Evolutionary conservation across 2,113 vertebrate genomes (phyloP), one percentile per base, ranked within the genome.

Genomic region (Microcebus jonahi): DNA sequence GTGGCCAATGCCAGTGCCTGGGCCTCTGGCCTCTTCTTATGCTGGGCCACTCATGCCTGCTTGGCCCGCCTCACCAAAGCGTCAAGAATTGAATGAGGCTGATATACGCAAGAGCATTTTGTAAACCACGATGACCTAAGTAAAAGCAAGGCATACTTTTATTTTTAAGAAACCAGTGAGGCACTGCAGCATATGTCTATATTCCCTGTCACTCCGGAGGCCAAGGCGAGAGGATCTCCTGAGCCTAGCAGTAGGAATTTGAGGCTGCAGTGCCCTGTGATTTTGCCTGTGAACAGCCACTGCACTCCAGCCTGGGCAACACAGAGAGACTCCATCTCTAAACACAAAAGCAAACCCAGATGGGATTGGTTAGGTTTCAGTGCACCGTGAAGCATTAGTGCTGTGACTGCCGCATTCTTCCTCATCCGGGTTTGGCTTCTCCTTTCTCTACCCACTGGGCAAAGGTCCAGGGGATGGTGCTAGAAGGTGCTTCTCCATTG

Each of bases 381-480:
- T 21, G 42, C 23, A 12, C 25, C 3, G 11, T 27, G 20, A 42
- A 15, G 23, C 14, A 29, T 27, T 14, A 42, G 9, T 14, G 4
- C 79, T 17, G 4, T 14, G 42, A 57, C 36, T 34, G 18, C 45
- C 29, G 0, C 9, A 1, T 8, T 17, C 55, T 55, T 55, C 61
- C 20, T 6, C 3, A 9, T 71, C n/a, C 6, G n/a, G 31, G 21
- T 48, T n/a, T 34, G 27, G 18, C 21, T 63, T 34, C 45, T 59
- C 14, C 25, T 86, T 45, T 57, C 67, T 48, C 21, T 20, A 21
- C 20, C 13, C 9, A 18, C 36, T 17, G 65, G 65, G 14, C 15
- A 31, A 21, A 31, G n/a, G 2, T 20, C 15, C 5, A 13, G 6
- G 27, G 61, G 39, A 1, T 4, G 0, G 34, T 29, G 1, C 15